phyloP scores from a whole-genome alignment of 2,888 invertebrate genomes.

The Epinotia nisella region DNA sequence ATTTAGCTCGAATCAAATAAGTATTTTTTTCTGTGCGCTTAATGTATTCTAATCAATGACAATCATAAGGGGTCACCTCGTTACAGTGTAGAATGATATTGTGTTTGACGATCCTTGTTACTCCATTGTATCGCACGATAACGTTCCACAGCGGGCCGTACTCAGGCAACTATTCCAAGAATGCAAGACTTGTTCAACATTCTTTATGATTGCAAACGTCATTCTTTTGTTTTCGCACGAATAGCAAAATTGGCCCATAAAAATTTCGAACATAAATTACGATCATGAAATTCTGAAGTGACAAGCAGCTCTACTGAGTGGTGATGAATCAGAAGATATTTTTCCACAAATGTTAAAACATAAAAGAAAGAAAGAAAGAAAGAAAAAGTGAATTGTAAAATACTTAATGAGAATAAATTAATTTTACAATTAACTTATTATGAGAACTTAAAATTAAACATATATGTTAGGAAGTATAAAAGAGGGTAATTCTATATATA shows the following conservation, averaged over 20 bases:
- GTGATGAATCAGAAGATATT: neutral
- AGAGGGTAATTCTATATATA: no score
- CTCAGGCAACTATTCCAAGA: constrained; percentile 23
- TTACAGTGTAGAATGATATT: constrained; percentile 64
- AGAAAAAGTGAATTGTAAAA: no score
- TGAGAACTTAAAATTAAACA: no score
- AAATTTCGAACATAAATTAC: neutral
- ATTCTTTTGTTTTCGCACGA: constrained; percentile 41
- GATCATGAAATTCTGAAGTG: neutral
- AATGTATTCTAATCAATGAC: constrained; percentile 6
- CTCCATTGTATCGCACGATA: constrained; percentile 72
- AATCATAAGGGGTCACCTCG: constrained; percentile 66
- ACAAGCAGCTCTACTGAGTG: neutral
- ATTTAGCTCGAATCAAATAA: no score
- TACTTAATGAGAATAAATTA: no score
- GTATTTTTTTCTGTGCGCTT: neutral
- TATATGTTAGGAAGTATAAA: no score
- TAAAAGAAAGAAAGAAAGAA: no score
- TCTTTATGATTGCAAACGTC: constrained; percentile 35
- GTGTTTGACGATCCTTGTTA: constrained; percentile 71
- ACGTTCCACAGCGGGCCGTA: constrained; percentile 42
- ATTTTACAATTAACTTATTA: no score
- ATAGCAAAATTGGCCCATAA: constrained; percentile 16
- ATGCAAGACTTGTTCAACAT: constrained; percentile 32
- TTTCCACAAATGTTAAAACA: neutral